Evolutionary conservation across 1,140 invertebrate species (phyloP).

Genomic region (Drosophila kepulauana): DNA sequence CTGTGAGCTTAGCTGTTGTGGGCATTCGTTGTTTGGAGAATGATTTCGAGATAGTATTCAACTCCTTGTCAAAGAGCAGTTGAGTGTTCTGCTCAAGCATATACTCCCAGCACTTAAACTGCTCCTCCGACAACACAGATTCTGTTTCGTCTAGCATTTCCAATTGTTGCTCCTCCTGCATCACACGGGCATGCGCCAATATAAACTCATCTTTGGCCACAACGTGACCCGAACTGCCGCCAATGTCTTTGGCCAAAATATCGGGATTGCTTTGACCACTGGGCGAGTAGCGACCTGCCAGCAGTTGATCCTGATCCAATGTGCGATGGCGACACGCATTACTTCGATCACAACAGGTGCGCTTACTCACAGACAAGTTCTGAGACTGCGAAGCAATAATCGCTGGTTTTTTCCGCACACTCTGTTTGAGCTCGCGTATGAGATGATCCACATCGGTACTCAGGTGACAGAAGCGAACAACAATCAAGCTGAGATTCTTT

Average conservation of each 20-base stretch:
- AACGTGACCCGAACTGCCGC: conserved; percentile 6
- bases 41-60: conserved; percentile 91
- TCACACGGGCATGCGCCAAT: conserved; percentile 78
- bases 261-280: conserved; percentile 92
- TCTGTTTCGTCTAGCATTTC: conserved; percentile 88
- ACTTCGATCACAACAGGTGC: conserved; percentile 88
- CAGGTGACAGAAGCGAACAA: conserved; percentile 89
- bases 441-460: conserved; percentile 89
- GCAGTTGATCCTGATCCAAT: conserved; percentile 66
- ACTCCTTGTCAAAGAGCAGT: conserved; percentile 93
- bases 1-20: conserved; percentile 78
- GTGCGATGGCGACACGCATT: conserved; percentile 87
- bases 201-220: conserved; percentile 68
- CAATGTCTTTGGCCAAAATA: conserved; percentile 72
- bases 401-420: conserved; percentile 86
- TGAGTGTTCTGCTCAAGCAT: conserved; percentile 96
- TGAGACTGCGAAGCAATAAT: conserved; percentile 82
- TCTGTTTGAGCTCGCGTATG: conserved; percentile 91
- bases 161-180: conserved; percentile 86
- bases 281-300: conserved; percentile 91
- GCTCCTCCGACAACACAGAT: conserved; percentile 90
- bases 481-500: conserved; percentile 92
- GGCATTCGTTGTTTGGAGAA: conserved; percentile 85
- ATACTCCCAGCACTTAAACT: conserved; percentile 96
- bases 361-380: conserved; percentile 85